These are phyloP conservation scores for Palythoa grandiflora DNA, from an alignment of 92 coral and sea anemone genomes.

Conservation along the genomic window DNA sequence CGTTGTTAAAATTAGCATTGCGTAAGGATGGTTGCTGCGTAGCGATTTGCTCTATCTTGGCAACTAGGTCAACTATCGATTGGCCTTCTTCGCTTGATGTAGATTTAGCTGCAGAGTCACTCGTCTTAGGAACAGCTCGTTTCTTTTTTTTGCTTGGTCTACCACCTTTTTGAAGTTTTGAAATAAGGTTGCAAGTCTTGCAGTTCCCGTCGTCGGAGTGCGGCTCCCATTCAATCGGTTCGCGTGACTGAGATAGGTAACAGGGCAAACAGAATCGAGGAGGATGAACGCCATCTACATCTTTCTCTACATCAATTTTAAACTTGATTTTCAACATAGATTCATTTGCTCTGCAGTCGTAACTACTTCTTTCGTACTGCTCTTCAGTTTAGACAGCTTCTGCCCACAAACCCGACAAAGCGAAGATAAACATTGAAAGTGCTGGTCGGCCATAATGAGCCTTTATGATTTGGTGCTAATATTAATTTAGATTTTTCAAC, in stretches of 20 bases:
- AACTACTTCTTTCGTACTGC: slow-evolving; percentile 5
- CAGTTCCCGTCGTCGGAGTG: too few relatives aligned
- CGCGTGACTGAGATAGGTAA: too few relatives aligned
- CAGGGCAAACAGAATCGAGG: too few relatives aligned
- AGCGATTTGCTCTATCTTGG: slow-evolving; percentile 31
- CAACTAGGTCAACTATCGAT: slow-evolving; percentile 9
- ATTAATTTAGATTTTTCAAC: slow-evolving; percentile 12
- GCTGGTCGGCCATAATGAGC: slow-evolving; percentile 19
- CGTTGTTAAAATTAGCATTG: slow-evolving; percentile 22
- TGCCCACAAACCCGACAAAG: background rate
- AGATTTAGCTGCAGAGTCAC: slow-evolving; percentile 20
- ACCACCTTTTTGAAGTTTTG: too few relatives aligned
- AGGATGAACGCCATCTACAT: too few relatives aligned
- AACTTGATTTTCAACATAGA: too few relatives aligned
- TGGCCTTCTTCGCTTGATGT: background rate
- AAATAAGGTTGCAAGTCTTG: too few relatives aligned
- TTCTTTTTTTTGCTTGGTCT: slow-evolving; percentile 5
- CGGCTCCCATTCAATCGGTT: too few relatives aligned
- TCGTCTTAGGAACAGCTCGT: slow-evolving; percentile 11
- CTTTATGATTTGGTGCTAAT: slow-evolving; percentile 18
- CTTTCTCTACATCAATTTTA: too few relatives aligned
- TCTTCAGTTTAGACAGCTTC: too few relatives aligned
- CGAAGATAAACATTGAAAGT: slow-evolving; percentile 24
- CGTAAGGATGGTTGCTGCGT: slow-evolving; percentile 9
- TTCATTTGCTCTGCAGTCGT: background rate